phyloP scores from a whole-genome alignment of 2,113 vertebrate species.

The Chascanopsetta lugubris region DNA sequence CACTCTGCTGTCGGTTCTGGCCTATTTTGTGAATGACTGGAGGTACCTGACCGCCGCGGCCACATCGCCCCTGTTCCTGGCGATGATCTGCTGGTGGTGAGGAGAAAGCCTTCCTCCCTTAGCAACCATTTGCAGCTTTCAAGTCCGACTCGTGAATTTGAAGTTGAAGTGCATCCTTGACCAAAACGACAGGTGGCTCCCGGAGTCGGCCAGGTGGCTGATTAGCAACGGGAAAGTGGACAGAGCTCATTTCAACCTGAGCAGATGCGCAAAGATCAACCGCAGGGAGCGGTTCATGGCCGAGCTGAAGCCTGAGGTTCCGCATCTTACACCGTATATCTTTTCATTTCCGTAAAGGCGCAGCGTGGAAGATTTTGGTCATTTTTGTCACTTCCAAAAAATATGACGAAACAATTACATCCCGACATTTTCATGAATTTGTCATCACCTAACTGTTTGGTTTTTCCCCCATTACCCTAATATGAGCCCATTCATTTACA shows the following conservation, averaged over 20 bases:
- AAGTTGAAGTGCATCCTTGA: neutral
- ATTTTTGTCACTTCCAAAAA: no score
- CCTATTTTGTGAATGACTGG: slow-evolving; percentile 75
- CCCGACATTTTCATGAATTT: no score
- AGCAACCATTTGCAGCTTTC: neutral
- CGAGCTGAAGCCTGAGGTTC: slow-evolving; percentile 80
- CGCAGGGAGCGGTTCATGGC: slow-evolving; percentile 61
- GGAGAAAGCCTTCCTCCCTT: no score
- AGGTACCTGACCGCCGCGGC: slow-evolving; percentile 47
- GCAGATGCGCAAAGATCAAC: slow-evolving; percentile 82
- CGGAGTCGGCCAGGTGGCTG: slow-evolving; percentile 89
- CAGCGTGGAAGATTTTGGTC: no score
- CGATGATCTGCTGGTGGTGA: slow-evolving; percentile 73
- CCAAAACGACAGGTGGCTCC: slow-evolving; percentile 89
- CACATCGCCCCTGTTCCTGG: slow-evolving; percentile 57
- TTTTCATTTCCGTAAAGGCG: no score
- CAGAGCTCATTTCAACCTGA: slow-evolving; percentile 81
- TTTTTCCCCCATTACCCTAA: no score
- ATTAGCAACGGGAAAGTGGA: slow-evolving; percentile 81
- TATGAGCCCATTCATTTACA: no score
- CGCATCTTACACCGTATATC: neutral
- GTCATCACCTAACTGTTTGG: no score
- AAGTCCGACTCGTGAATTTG: neutral
- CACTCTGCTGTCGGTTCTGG: slow-evolving; percentile 54
- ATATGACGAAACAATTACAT: no score